phyloP scores from a whole-genome alignment of 2,113 vertebrate genomes.

The Ammodytes marinus region DNA sequence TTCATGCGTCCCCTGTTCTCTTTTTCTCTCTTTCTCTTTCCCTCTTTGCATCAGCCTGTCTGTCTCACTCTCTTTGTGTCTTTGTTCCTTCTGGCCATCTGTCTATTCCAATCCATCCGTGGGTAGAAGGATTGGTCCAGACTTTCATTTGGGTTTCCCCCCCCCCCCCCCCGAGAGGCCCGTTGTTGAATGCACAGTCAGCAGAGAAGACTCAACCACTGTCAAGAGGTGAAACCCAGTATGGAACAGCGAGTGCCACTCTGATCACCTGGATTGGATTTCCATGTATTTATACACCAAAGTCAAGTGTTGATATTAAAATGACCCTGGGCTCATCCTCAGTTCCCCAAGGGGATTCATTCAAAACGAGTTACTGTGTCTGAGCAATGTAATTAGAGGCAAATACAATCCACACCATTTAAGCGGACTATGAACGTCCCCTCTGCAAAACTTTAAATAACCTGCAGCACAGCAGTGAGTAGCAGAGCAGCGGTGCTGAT shows the following conservation, averaged over 20 bases:
- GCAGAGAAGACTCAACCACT: slow-evolving; percentile 39
- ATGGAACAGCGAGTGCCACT: slow-evolving; percentile 17
- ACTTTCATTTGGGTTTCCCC: background rate
- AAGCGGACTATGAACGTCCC: slow-evolving; percentile 10
- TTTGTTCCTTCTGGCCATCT: slow-evolving; percentile 28
- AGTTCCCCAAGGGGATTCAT: slow-evolving; percentile 14
- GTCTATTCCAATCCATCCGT: slow-evolving; percentile 28
- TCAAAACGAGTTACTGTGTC: slow-evolving; percentile 10
- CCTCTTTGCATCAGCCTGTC: background rate
- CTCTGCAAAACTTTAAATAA: slow-evolving; percentile 44
- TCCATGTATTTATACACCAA: slow-evolving; percentile 54
- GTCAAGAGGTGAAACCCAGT: slow-evolving; percentile 37
- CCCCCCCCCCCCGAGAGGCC: background rate
- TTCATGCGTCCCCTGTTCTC: background rate
- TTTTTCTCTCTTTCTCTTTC: background rate
- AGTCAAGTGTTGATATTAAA: slow-evolving; percentile 52
- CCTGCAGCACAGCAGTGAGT: slow-evolving; percentile 24
- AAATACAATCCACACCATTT: slow-evolving; percentile 20
- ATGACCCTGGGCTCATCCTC: slow-evolving; percentile 42
- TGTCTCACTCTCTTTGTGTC: slow-evolving; percentile 3
- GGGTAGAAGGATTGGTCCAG: slow-evolving; percentile 24
- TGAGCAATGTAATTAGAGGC: slow-evolving; percentile 5
- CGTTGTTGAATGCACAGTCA: slow-evolving; percentile 32
- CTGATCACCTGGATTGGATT: slow-evolving; percentile 41
- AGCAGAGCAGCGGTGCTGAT: slow-evolving; percentile 25